Conservation (phyloP, 2,888 invertebrate species). For the Periphyllus acericola region DNA sequence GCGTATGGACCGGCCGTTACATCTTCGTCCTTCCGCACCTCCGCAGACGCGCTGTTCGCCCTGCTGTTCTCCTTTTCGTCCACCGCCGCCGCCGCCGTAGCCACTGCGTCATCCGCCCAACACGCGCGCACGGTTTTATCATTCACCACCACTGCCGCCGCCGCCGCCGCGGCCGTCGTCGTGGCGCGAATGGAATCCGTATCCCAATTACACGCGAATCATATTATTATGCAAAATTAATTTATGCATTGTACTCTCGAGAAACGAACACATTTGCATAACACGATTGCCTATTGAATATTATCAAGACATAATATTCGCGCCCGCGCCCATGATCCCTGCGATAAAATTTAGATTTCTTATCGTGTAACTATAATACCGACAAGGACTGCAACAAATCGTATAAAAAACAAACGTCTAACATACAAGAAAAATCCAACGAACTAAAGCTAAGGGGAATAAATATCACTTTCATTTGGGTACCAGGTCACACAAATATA, state of each 20-base stretch:
- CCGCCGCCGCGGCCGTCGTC: background rate
- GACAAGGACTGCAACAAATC: too few species aligned
- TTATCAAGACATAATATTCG: conserved; percentile 36
- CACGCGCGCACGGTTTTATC: background rate
- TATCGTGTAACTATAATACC: too few species aligned
- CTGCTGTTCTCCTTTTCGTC: conserved; percentile 28
- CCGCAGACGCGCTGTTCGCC: background rate
- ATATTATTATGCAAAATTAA: conserved; percentile 55
- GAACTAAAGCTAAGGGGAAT: too few species aligned
- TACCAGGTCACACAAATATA: too few species aligned
- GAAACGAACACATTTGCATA: conserved; percentile 49
- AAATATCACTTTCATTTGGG: too few species aligned
- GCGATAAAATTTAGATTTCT: conserved; percentile 4
- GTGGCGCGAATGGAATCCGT: conserved; percentile 16
- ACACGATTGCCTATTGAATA: conserved; percentile 55
- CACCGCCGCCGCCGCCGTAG: background rate
- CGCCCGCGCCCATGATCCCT: background rate
- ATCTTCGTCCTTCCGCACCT: background rate
- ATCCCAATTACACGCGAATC: conserved; percentile 30
- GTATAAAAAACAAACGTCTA: too few species aligned
- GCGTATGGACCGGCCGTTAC: conserved; percentile 53
- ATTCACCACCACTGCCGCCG: background rate
- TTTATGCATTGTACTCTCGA: conserved; percentile 55
- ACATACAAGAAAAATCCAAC: too few species aligned
- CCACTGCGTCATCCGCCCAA: conserved; percentile 17